Base-by-base conservation (phyloP, 2,797 vertebrate genomes). In the Urosaurus nigricauda region DNA sequence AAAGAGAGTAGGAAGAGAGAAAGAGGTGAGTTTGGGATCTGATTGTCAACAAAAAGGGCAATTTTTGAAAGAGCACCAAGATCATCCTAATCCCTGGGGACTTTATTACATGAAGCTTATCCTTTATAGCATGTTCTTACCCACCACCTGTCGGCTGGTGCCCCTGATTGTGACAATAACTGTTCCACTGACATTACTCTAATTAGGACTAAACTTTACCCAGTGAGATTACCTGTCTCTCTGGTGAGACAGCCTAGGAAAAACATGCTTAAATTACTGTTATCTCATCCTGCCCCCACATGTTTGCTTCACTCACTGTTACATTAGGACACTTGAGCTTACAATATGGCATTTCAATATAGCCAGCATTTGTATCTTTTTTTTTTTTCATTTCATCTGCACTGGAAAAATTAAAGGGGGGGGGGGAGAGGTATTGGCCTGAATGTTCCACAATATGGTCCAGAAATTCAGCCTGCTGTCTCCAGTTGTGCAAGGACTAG, bases 131-230 rank as follows among this genome's bases (percentile, higher is more conserved):
- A 43, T 86, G 90, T 87, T 83, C 88, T 93, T 90, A 93, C 94
- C 93, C 89, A 82, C 84, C 82, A 90, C 92, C 90, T 92, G 92
- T 94, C 95, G 93, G 43, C 81, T 40, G 68, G 56, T 87, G 87
- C 79, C 94, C 87, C 94, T 94, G 93, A 93, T 90, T 94, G 93
- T 95, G 91, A 93, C 91, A 92, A 84, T 77, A 94, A 83, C 60
- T 51, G 82, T 84, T 86, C 83, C 92, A 74, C 60, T 84, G 79
- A 92, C 91, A 94, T 84, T 73, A 60, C 19, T 73, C 89, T 95
- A 93, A 95, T 94, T 93, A 95, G 89, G 87, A 89, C 91, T 93
- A 85, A 94, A 91, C 94, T 91, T 90, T 87, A 77, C 92, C 92
- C 29, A 0, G 43, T 85, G 93, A 95, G 92, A 90, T 85, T 91